Evolutionary conservation across 2,113 vertebrate genomes (phyloP).

Genomic region (Spheniscus mendiculus): DNA sequence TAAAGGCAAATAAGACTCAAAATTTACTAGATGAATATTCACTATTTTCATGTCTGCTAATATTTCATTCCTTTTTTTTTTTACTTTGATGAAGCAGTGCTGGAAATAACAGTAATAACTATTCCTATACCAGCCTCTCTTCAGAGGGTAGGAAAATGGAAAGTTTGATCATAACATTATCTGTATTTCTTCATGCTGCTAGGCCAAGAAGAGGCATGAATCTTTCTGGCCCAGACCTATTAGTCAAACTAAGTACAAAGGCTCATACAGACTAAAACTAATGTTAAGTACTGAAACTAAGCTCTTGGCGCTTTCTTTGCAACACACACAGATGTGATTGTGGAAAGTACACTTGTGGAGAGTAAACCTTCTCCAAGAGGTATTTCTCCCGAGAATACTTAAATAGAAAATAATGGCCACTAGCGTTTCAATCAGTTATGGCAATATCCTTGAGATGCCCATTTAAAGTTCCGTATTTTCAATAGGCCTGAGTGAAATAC

Average conservation of each 20-base stretch:
- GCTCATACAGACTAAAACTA: background rate
- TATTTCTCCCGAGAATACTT: background rate
- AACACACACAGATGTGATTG: fast-evolving
- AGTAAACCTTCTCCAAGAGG: background rate
- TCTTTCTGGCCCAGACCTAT: background rate
- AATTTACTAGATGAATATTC: background rate
- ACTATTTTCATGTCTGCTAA: background rate
- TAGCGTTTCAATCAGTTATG: background rate
- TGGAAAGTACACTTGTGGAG: no score
- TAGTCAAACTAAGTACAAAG: background rate
- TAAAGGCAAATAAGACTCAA: background rate
- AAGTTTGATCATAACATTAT: background rate
- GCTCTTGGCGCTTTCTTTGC: background rate
- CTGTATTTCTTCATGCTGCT: background rate
- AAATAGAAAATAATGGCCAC: background rate
- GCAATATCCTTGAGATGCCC: background rate
- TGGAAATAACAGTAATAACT: background rate
- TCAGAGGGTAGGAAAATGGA: background rate
- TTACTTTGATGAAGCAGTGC: background rate
- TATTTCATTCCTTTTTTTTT: background rate
- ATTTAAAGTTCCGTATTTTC: background rate
- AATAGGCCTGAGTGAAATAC: background rate
- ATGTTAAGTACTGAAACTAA: background rate
- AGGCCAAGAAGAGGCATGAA: background rate
- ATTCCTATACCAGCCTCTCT: background rate